A percentile compares a stretch with the other conserved stretches of the same genome.
Conservation (phyloP, 2,113 vertebrate species). For the Leptosomus discolor region DNA sequence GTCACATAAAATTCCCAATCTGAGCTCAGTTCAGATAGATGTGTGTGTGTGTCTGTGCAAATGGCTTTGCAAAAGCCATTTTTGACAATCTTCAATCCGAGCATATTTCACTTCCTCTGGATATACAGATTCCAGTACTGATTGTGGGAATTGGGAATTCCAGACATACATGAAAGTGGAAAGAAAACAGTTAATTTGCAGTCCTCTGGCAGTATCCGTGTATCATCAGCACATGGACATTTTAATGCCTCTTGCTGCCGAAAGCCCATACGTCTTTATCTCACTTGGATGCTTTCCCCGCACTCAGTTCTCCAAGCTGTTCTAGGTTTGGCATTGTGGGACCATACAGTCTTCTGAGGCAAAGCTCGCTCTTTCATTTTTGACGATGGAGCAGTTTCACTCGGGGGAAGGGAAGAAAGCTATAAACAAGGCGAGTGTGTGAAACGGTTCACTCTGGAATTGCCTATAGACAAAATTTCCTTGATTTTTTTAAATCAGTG, state of each 20-base stretch:
- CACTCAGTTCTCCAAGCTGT: background rate
- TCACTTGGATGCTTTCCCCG: constrained; percentile 2
- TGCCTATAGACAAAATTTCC: background rate
- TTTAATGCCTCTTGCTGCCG: background rate
- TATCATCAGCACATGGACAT: background rate
- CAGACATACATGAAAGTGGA: background rate
- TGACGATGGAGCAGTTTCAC: background rate
- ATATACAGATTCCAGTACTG: background rate
- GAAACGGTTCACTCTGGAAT: background rate
- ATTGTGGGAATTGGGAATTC: background rate
- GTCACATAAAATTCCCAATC: background rate
- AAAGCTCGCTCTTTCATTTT: background rate
- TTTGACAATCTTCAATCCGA: background rate
- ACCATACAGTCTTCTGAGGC: background rate
- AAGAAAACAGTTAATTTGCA: background rate
- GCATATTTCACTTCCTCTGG: background rate
- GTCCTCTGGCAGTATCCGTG: background rate
- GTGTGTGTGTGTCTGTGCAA: background rate
- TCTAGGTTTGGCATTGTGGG: constrained; percentile 18
- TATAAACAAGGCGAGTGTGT: background rate
- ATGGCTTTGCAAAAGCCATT: background rate
- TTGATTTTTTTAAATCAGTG: background rate
- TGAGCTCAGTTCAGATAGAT: background rate
- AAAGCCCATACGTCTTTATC: background rate
- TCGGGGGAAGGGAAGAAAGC: background rate